These are phyloP conservation scores for Stenopsyche tienmushanensis DNA, from an alignment of 1,140 invertebrate species.

Conservation along the genomic window DNA sequence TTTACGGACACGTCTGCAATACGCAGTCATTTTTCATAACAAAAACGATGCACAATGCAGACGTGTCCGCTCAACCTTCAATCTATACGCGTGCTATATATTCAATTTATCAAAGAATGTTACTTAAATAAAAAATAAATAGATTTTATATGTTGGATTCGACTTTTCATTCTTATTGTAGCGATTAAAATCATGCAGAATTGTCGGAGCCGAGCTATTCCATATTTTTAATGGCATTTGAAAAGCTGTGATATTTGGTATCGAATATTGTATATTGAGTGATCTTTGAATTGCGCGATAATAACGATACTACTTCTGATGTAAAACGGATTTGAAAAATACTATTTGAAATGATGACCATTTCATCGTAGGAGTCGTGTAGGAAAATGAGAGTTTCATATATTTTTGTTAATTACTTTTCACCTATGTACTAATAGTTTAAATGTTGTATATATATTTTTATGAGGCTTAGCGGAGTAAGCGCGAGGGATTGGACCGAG, in stretches of 20 bases:
- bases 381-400: background rate
- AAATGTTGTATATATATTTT: too few relatives aligned
- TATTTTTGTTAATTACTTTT: conserved; percentile 9
- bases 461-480: too few relatives aligned
- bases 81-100: background rate
- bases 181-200: too few relatives aligned
- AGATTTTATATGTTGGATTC: background rate
- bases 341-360: background rate
- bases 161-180: background rate
- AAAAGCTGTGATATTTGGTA: conserved; percentile 34
- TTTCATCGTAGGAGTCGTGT: background rate
- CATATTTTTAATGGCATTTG: conserved; percentile 31
- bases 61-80: background rate
- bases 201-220: conserved; percentile 1
- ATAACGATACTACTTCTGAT: background rate
- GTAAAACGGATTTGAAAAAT: background rate
- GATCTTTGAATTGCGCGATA: background rate
- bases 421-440: background rate
- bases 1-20: too few relatives aligned
- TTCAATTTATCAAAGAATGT: background rate
- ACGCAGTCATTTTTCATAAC: too few relatives aligned
- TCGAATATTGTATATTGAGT: conserved; percentile 14
- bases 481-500: too few relatives aligned
- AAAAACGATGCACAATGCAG: background rate
- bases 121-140: background rate